These are phyloP conservation scores for Acrocephalus scirpaceus DNA, from an alignment of 2,797 vertebrate genomes.

Conservation along the genomic window DNA sequence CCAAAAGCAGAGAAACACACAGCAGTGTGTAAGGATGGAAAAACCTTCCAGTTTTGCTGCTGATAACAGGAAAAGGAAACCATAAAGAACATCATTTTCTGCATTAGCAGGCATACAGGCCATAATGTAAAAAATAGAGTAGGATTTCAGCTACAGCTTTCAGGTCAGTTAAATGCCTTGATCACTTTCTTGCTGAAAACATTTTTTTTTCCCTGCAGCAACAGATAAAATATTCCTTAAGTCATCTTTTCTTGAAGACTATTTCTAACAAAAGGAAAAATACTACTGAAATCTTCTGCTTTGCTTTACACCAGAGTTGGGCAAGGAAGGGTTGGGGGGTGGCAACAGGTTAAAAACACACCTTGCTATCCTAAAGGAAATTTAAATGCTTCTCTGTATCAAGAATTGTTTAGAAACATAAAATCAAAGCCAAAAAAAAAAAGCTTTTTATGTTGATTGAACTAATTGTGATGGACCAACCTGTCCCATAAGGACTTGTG, in stretches of 20 bases:
- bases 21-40: neutral
- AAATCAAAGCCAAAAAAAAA: neutral
- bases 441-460: neutral
- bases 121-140: neutral
- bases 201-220: neutral
- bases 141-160: neutral
- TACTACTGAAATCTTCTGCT: neutral
- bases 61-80: neutral
- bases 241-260: neutral
- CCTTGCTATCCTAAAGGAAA: neutral
- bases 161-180: neutral
- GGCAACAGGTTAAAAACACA: neutral
- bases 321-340: fast-evolving
- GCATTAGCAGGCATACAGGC: neutral
- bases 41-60: neutral
- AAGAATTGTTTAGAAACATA: neutral
- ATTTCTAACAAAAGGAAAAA: neutral
- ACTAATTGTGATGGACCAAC: neutral
- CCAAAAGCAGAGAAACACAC: neutral
- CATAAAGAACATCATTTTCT: neutral
- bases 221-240: neutral
- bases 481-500: neutral
- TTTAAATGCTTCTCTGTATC: neutral
- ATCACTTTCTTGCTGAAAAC: neutral
- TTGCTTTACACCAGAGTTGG: neutral